Evolutionary conservation across 2,113 vertebrate genomes (phyloP).

Genomic region (Psophia crepitans): DNA sequence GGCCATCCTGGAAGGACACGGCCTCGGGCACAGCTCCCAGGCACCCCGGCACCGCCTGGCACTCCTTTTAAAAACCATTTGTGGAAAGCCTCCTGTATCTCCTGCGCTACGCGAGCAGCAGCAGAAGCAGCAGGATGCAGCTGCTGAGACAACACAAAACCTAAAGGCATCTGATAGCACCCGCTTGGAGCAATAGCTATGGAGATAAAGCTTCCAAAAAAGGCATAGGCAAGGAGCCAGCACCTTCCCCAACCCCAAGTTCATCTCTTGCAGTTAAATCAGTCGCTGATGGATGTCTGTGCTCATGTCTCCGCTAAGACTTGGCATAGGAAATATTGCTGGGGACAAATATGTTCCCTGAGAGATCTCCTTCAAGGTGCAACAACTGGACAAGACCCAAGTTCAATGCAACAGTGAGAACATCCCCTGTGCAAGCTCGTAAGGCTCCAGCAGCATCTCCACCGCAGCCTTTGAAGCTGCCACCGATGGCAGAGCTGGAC

Average conservation of each 20-base stretch:
- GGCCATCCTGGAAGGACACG: accelerated
- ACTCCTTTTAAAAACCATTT: neutral
- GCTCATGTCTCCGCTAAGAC: neutral
- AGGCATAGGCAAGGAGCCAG: neutral
- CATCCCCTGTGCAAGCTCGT: accelerated
- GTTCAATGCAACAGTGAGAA: neutral
- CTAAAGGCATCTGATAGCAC: neutral
- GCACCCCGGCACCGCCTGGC: accelerated
- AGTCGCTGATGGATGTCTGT: too few relatives aligned
- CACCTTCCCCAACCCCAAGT: neutral
- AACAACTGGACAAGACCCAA: neutral
- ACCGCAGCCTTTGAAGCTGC: neutral
- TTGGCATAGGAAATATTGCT: neutral
- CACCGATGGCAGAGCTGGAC: accelerated
- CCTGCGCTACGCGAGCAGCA: neutral
- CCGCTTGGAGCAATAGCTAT: accelerated
- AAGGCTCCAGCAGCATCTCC: neutral
- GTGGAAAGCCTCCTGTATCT: neutral
- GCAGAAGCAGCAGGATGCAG: neutral
- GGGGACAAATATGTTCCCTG: accelerated
- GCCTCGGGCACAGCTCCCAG: neutral
- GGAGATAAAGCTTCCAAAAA: neutral
- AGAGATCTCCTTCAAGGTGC: neutral
- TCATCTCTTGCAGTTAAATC: too few relatives aligned
- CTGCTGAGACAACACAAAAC: neutral